Evolutionary conservation across 2,888 invertebrate species (phyloP).

Genomic region (Epirrhoe tristata): DNA sequence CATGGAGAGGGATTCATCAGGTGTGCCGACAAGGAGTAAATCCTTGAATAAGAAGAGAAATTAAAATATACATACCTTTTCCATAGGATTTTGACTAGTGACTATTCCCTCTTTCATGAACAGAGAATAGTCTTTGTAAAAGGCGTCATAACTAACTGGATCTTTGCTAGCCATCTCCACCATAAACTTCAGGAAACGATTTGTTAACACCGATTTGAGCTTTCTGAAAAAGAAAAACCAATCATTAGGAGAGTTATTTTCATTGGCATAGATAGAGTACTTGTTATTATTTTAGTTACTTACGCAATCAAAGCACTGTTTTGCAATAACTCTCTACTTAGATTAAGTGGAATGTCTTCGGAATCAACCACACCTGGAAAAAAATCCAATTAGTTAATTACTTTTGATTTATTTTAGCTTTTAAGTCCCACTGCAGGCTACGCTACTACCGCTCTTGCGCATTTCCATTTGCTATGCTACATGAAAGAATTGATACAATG

Average conservation of each 20-base stretch:
- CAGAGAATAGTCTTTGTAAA: conserved; percentile 96
- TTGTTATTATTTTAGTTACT: conserved; percentile 49
- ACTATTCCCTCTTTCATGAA: conserved; percentile 98
- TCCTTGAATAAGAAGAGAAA: too few relatives aligned
- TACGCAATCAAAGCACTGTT: conserved; percentile 95
- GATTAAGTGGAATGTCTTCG: conserved; percentile 98
- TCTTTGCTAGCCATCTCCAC: conserved; percentile 94
- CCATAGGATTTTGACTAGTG: conserved; percentile 90
- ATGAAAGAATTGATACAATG: too few relatives aligned
- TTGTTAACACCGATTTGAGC: conserved; percentile 93
- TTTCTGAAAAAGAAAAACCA: conserved; percentile 81
- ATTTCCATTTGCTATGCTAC: too few relatives aligned
- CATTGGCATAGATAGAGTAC: neutral
- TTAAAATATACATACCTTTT: conserved; percentile 94
- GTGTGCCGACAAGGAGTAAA: too few relatives aligned
- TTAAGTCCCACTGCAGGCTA: neutral
- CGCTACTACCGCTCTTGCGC: too few relatives aligned
- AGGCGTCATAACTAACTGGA: conserved; percentile 91
- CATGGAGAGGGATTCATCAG: too few relatives aligned
- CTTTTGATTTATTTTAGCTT: neutral
- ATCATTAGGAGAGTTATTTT: neutral
- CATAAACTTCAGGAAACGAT: conserved; percentile 93
- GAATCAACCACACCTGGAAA: conserved; percentile 96
- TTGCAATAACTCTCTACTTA: conserved; percentile 97
- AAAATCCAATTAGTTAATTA: conserved; percentile 1